Conservation (phyloP, 1,140 invertebrate species). For the Drosophila chauvacae region DNA sequence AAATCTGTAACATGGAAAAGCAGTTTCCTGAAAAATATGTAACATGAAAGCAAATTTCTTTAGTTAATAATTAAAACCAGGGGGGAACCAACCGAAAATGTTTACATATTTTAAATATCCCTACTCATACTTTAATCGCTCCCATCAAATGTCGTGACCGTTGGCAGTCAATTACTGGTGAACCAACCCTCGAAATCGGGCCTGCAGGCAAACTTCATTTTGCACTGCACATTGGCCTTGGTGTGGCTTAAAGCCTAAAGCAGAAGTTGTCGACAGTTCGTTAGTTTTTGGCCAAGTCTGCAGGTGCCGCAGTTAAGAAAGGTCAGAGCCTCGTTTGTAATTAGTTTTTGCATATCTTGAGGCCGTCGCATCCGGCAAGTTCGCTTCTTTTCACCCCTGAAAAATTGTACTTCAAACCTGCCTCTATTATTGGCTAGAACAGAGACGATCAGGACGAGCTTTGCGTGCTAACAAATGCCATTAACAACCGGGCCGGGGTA, state of each 20-base stretch:
- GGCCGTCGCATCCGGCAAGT: conserved; percentile 32
- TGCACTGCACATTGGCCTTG: conserved; percentile 27
- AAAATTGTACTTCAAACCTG: neutral
- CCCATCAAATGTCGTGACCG: conserved; percentile 27
- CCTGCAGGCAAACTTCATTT: conserved; percentile 32
- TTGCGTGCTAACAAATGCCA: conserved; percentile 57
- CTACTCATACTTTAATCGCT: conserved; percentile 1
- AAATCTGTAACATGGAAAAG: conserved; percentile 8
- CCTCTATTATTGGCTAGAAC: neutral
- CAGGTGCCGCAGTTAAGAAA: conserved; percentile 9
- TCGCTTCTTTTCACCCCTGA: conserved; percentile 1
- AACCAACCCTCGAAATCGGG: conserved; percentile 20
- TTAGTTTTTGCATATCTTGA: conserved; percentile 57
- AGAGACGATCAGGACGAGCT: conserved; percentile 5
- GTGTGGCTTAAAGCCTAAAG: conserved; percentile 17
- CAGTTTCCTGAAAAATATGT: conserved; percentile 1
- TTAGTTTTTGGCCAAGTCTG: conserved; percentile 17
- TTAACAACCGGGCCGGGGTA: conserved; percentile 21
- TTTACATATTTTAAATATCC: conserved; percentile 14
- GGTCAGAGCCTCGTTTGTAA: conserved; percentile 50
- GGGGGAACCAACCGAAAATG: neutral
- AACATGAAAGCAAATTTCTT: conserved; percentile 4
- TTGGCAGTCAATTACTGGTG: conserved; percentile 16
- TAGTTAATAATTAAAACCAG: conserved; percentile 6
- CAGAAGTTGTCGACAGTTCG: conserved; percentile 12